A percentile compares a stretch with the other conserved stretches of the same genome.
phyloP scores from a whole-genome alignment of 1,140 invertebrate genomes.

The Drosophila parvula region DNA sequence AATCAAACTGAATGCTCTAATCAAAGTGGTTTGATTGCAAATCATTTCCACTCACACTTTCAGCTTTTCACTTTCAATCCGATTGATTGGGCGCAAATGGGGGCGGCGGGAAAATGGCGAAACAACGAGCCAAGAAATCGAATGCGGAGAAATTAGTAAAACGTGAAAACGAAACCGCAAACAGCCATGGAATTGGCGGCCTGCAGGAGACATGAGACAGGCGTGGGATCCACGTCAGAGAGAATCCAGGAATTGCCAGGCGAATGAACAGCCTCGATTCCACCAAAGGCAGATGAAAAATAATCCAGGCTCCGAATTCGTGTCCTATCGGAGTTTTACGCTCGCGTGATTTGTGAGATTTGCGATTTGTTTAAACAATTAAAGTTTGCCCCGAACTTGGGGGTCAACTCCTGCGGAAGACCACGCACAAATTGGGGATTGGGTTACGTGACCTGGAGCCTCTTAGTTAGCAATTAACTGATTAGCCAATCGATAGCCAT shows the following conservation, averaged over 20 bases:
- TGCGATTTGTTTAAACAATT: constrained; percentile 61
- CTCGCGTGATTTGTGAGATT: constrained; percentile 46
- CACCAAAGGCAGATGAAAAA: not conserved
- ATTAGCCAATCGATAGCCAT: constrained; percentile 29
- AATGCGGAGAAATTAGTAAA: constrained; percentile 66
- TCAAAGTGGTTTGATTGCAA: constrained; percentile 71
- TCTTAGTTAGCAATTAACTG: constrained; percentile 48
- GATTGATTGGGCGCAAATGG: constrained; percentile 60
- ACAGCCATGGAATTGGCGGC: constrained; percentile 17
- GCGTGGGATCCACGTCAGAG: constrained; percentile 52
- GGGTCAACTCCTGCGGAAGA: constrained; percentile 10
- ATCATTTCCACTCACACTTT: constrained; percentile 78
- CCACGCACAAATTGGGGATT: constrained; percentile 28
- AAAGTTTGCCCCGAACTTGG: constrained; percentile 27
- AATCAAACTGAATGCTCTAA: constrained; percentile 70
- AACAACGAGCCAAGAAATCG: constrained; percentile 52
- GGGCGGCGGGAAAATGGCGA: constrained; percentile 40
- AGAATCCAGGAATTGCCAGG: constrained; percentile 1
- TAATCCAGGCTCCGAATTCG: constrained; percentile 1
- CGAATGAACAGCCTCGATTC: constrained; percentile 25
- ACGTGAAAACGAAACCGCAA: constrained; percentile 66
- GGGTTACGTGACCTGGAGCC: constrained; percentile 37
- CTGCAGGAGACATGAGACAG: constrained; percentile 34
- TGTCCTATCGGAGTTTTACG: constrained; percentile 54
- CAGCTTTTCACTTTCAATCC: constrained; percentile 75